A percentile compares a stretch with the other conserved stretches of the same genome.
These are phyloP conservation scores for Erynnis tages DNA, from an alignment of 2,888 invertebrate species.

Conservation along the genomic window DNA sequence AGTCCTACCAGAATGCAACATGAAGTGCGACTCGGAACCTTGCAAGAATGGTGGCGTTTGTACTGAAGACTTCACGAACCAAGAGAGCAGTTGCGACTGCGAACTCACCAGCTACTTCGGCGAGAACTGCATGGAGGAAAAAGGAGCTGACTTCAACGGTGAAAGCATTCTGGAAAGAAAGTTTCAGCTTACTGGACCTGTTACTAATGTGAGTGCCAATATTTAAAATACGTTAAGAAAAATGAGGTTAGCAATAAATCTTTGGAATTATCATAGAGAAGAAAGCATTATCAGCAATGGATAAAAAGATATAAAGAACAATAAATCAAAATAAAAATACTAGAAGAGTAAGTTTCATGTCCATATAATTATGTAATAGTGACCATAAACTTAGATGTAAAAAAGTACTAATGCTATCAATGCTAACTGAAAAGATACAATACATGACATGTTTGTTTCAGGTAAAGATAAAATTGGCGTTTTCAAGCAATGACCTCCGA, in stretches of 20 bases:
- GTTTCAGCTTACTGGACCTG: constrained; percentile 86
- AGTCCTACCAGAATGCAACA: constrained; percentile 90
- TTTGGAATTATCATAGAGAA: no score
- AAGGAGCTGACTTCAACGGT: constrained; percentile 94
- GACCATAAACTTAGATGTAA: no score
- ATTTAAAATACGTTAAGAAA: not conserved
- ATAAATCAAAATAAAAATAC: no score
- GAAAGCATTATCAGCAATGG: no score
- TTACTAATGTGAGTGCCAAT: constrained; percentile 70
- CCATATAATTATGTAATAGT: no score
- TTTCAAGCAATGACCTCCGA: constrained; percentile 90
- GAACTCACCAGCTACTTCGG: constrained; percentile 95
- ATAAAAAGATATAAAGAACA: no score
- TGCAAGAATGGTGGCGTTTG: constrained; percentile 94
- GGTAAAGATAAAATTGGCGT: constrained; percentile 92
- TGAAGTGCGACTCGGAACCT: constrained; percentile 93
- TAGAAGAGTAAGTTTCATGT: no score
- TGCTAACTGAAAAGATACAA: no score
- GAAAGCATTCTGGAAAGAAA: constrained; percentile 91
- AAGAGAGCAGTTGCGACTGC: constrained; percentile 93
- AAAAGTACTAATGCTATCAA: no score
- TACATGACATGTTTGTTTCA: constrained; percentile 51
- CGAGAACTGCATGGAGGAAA: constrained; percentile 93
- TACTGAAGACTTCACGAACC: constrained; percentile 92
- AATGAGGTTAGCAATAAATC: no score